Evolutionary conservation across 2,113 vertebrate species (phyloP).

Genomic region (Poicephalus gulielmi): DNA sequence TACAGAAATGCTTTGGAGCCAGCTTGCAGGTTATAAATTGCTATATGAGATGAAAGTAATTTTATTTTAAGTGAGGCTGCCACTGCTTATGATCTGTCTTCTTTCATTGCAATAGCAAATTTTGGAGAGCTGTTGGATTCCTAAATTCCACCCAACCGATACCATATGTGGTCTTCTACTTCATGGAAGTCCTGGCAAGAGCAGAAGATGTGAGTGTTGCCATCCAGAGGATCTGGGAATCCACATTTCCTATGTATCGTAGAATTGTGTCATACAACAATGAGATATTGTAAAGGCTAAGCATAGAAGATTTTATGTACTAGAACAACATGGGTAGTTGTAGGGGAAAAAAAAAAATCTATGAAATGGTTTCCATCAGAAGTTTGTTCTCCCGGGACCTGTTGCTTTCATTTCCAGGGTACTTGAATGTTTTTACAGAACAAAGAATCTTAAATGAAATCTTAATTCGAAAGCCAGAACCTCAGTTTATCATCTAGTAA

Average conservation of each 20-base stretch:
- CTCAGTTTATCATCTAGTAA: neutral
- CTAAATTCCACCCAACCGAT: neutral
- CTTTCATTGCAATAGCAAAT: neutral
- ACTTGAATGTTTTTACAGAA: neutral
- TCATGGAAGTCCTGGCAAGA: neutral
- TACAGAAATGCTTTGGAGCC: neutral
- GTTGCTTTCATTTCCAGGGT: neutral
- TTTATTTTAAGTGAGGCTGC: neutral
- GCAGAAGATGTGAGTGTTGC: neutral
- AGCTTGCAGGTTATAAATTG: neutral
- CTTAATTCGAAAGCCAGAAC: slow-evolving; percentile 16
- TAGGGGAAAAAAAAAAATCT: neutral
- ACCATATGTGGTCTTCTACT: neutral
- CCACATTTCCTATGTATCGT: neutral
- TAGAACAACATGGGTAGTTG: neutral
- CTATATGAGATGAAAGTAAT: neutral
- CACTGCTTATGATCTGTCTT: neutral
- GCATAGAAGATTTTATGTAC: neutral
- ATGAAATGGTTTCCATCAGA: neutral
- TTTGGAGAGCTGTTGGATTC: neutral
- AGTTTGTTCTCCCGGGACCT: neutral
- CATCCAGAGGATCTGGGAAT: neutral
- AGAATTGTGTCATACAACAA: neutral
- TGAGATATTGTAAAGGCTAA: neutral
- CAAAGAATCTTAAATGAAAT: slow-evolving; percentile 34